Conservation (phyloP, 2,113 vertebrate species). For the Brachypteracias leptosomus region DNA sequence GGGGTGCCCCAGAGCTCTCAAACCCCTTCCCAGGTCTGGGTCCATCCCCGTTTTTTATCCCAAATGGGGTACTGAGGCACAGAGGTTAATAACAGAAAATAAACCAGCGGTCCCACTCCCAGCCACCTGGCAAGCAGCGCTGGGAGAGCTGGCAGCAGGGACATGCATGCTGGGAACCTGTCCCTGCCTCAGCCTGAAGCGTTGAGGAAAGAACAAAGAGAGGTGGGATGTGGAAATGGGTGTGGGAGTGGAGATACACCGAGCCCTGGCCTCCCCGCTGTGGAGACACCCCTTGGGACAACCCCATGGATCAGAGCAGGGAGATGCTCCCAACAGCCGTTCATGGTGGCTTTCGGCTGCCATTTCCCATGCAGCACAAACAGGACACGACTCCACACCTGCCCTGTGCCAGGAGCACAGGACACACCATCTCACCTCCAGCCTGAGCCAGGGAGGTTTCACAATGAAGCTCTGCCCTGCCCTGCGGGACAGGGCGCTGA, state of each 20-base stretch:
- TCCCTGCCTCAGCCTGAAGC: neutral
- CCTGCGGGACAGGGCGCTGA: neutral
- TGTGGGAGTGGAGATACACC: rapidly evolving
- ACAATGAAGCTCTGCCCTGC: neutral
- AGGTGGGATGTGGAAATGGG: neutral
- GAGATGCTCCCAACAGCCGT: neutral
- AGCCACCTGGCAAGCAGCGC: rapidly evolving
- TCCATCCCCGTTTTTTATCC: neutral
- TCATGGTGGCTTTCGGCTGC: neutral
- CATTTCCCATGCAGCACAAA: neutral
- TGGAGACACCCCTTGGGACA: neutral
- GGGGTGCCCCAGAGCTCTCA: neutral
- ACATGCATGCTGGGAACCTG: rapidly evolving
- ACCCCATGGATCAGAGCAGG: rapidly evolving
- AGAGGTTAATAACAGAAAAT: neutral
- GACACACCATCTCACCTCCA: rapidly evolving
- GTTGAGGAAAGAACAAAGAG: neutral
- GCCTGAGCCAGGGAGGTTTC: neutral
- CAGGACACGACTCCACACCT: neutral
- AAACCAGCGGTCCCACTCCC: neutral
- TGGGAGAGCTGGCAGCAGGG: neutral
- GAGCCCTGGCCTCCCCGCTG: rapidly evolving
- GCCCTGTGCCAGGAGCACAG: neutral
- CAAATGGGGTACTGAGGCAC: slow-evolving; percentile 15
- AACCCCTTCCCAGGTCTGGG: neutral